Evolutionary conservation across 2,888 invertebrate genomes (phyloP), one percentile per base, ranked within the genome.

Genomic region (Pherbina coryleti): DNA sequence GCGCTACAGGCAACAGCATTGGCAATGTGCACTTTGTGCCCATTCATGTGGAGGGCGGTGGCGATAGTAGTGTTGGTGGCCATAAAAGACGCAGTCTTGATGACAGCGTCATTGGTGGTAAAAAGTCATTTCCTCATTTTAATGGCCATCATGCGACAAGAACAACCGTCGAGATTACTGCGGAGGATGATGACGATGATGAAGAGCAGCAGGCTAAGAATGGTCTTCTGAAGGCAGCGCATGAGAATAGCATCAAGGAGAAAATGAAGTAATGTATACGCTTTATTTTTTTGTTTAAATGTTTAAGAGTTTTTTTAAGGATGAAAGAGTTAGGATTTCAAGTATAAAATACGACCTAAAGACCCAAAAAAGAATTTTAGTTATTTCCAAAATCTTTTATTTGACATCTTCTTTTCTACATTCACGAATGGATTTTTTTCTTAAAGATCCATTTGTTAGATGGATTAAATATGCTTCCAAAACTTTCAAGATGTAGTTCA

Each of bases 21-120:
- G 88, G 87, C 62, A 89, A 87, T 83, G 87, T 86, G 77, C 89
- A 89, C 82, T 89, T 89, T 70, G 85, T 89, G 84, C 88, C 88
- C 77, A 88, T 89, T 28, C 87, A 86, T 69, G 82, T 89, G 34
- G 89, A 89, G 79, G 84, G 85, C 17, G 75, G 31, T 19, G 75
- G 71, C 17, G 74, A 55, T 7, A 11, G 72, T 4, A 75, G 73
- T 31, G 79, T 78, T 14, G 44, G 44, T 2, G 85, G 84, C 25
- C 84, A 84, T 25, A 83, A 83, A 64, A 82, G 82, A 66, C 85
- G 86, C 62, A 88, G 88, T 77, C 78, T 86, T 66, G 89, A 88
- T 77, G 88, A 88, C 62, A 88, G 86, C 76, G 84, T 85, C 28
- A 80, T 88, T 53, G 84, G 84, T 74, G 82, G 82, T 77, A 83